These are phyloP conservation scores for Agrochola lychnidis DNA, from an alignment of 2,888 invertebrate species.

Conservation along the genomic window DNA sequence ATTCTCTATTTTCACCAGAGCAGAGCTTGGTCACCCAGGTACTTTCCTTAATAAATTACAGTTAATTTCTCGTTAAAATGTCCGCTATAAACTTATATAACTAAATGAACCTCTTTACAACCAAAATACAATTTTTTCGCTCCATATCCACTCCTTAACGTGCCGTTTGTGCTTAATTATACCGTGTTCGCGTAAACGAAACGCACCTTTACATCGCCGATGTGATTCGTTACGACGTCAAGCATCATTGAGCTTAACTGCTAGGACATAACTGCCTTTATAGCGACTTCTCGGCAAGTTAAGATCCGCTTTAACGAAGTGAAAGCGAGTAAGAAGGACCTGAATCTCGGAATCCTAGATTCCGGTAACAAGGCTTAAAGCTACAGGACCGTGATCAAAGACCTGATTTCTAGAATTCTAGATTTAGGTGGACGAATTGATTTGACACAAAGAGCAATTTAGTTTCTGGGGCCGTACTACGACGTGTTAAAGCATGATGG, in stretches of 20 bases:
- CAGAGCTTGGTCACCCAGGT: too few relatives aligned
- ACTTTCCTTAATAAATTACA: slow-evolving; percentile 4
- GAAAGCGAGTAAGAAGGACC: not conserved
- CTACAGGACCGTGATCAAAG: not conserved
- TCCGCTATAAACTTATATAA: not conserved
- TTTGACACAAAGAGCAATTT: not conserved
- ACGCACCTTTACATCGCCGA: slow-evolving; percentile 41
- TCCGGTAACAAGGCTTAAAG: not conserved
- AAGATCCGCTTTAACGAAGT: not conserved
- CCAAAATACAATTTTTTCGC: slow-evolving; percentile 37
- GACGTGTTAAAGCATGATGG: too few relatives aligned
- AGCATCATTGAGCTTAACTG: slow-evolving; percentile 52
- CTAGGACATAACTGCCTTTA: slow-evolving; percentile 20
- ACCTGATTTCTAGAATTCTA: not conserved
- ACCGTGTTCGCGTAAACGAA: slow-evolving; percentile 41
- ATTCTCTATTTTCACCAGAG: too few relatives aligned
- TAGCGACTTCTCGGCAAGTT: not conserved
- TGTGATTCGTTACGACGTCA: slow-evolving; percentile 51
- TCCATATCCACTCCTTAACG: slow-evolving; percentile 38
- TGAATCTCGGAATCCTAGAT: not conserved
- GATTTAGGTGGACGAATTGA: not conserved
- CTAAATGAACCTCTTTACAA: slow-evolving; percentile 10
- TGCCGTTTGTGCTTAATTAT: slow-evolving; percentile 50
- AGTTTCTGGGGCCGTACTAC: too few relatives aligned
- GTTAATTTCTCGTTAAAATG: slow-evolving; percentile 6